Evolutionary conservation across 1,140 invertebrate genomes (phyloP).

Genomic region (Aporrectodea caliginosa): DNA sequence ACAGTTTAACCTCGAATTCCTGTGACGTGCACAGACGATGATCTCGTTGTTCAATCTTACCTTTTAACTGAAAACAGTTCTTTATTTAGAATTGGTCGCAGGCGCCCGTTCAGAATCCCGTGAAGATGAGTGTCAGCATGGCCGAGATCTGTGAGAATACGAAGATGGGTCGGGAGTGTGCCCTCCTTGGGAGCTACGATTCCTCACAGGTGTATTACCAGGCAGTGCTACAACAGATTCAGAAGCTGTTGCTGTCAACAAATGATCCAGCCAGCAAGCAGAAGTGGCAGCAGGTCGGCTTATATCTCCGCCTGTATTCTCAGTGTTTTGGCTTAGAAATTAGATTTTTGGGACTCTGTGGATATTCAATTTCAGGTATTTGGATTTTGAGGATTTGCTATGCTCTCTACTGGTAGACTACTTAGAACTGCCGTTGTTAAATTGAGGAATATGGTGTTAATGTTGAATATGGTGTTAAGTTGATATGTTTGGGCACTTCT

Average conservation of each 20-base stretch:
- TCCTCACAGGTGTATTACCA: slow-evolving; percentile 91
- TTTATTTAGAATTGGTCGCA: too few species aligned
- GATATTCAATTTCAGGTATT: background rate
- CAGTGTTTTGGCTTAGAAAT: background rate
- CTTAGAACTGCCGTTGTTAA: background rate
- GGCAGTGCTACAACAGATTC: slow-evolving; percentile 84
- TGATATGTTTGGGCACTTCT: background rate
- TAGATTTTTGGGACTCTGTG: background rate
- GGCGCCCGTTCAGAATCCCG: background rate
- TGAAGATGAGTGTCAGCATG: background rate
- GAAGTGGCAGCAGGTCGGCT: slow-evolving; percentile 75
- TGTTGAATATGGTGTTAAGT: background rate
- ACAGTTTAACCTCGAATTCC: too few species aligned
- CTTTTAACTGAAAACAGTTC: too few species aligned
- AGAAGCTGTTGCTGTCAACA: slow-evolving; percentile 74
- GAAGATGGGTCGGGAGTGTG: slow-evolving; percentile 88
- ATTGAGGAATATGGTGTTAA: background rate
- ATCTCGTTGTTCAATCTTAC: too few species aligned
- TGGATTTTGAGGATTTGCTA: background rate
- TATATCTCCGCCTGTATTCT: background rate
- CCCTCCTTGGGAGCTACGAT: slow-evolving; percentile 91
- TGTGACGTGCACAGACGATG: too few species aligned
- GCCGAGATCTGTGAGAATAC: slow-evolving; percentile 50
- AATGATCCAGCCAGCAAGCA: slow-evolving; percentile 73
- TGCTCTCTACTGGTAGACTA: background rate